Conservation (phyloP, 2,888 invertebrate genomes). For the Cheilosia grossa region DNA sequence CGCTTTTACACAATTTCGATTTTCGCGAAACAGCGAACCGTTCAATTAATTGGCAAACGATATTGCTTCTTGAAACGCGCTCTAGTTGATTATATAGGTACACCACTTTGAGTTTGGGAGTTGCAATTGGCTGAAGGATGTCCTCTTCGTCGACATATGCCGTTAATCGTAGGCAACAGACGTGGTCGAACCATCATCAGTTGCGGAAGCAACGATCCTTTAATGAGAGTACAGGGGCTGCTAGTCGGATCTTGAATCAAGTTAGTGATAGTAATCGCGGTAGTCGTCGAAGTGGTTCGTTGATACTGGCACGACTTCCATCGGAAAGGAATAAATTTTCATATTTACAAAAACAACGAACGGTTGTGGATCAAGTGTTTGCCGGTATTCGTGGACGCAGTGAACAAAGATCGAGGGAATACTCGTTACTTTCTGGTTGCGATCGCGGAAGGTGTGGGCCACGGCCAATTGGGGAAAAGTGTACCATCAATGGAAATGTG, state of each 20-base stretch:
- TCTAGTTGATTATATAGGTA: constrained; percentile 7
- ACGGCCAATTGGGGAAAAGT: constrained; percentile 19
- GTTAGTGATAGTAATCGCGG: constrained; percentile 34
- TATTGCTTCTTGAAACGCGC: constrained; percentile 53
- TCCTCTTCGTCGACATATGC: constrained; percentile 51
- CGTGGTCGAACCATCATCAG: constrained; percentile 67
- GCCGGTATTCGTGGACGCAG: constrained; percentile 54
- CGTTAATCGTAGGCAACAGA: constrained; percentile 61
- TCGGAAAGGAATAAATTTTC: constrained; percentile 60
- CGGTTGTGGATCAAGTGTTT: constrained; percentile 60
- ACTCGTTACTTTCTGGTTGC: constrained; percentile 10
- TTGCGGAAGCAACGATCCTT: constrained; percentile 70
- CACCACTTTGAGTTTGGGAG: constrained; percentile 18
- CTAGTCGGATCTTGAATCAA: constrained; percentile 46
- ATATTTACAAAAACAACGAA: constrained; percentile 65
- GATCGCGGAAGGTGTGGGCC: constrained; percentile 6
- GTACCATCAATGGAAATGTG: constrained; percentile 12
- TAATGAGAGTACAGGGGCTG: constrained; percentile 32
- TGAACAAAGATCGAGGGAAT: constrained; percentile 60
- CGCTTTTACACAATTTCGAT: constrained; percentile 44
- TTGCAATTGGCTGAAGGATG: constrained; percentile 50
- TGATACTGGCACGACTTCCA: constrained; percentile 52
- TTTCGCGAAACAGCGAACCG: constrained; percentile 46
- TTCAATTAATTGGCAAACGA: constrained; percentile 63
- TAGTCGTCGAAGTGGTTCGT: constrained; percentile 52